phyloP scores from a whole-genome alignment of 2,797 vertebrate genomes.

The Karalla daura region DNA sequence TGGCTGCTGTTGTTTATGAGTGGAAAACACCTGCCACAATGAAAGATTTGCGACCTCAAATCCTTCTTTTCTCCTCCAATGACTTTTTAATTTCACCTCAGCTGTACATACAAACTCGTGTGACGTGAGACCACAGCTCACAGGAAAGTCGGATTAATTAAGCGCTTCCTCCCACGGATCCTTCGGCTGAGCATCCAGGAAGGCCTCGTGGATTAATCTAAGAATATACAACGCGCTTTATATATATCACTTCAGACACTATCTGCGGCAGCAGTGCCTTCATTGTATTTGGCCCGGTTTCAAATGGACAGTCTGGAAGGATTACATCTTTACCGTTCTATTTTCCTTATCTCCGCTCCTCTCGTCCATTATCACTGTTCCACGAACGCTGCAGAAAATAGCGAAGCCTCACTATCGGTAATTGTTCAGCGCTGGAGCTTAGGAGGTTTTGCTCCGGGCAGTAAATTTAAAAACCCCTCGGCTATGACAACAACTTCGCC shows the following conservation, averaged over 20 bases:
- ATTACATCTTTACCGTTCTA: constrained; percentile 33
- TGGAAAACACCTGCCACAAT: constrained; percentile 43
- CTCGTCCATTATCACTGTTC: constrained; percentile 26
- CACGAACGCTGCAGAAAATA: constrained; percentile 42
- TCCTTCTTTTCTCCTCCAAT: constrained; percentile 25
- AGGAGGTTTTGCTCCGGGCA: constrained; percentile 34
- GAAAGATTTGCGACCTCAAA: constrained; percentile 52
- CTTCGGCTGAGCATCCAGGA: not conserved
- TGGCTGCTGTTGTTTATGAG: constrained; percentile 69
- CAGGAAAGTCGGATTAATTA: constrained; percentile 42
- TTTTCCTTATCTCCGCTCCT: constrained; percentile 41
- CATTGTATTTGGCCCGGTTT: constrained; percentile 21
- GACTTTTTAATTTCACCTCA: constrained; percentile 43
- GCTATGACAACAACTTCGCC: constrained; percentile 25
- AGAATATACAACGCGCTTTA: constrained; percentile 2
- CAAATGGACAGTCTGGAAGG: constrained; percentile 17
- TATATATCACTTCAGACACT: constrained; percentile 32
- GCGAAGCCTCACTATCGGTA: constrained; percentile 12
- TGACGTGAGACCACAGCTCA: constrained; percentile 15
- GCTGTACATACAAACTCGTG: constrained; percentile 13
- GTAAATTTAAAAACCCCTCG: constrained; percentile 35
- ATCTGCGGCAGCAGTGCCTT: constrained; percentile 29
- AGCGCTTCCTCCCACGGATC: constrained; percentile 14
- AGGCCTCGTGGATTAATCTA: constrained; percentile 37
- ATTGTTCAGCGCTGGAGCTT: constrained; percentile 15